Evolutionary conservation across 2,888 invertebrate genomes (phyloP).

Genomic region (Drosophila emarginata): DNA sequence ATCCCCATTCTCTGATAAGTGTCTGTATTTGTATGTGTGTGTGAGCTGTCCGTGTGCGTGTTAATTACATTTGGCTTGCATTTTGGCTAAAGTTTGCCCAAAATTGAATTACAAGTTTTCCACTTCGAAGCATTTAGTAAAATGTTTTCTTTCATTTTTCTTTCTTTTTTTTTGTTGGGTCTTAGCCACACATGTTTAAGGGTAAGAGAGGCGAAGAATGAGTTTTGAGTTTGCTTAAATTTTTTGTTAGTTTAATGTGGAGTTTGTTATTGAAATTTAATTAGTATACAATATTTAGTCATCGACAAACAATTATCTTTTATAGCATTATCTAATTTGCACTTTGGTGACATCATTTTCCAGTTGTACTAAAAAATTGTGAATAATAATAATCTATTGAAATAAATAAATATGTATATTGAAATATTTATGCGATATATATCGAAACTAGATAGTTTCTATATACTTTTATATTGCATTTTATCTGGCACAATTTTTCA

Average conservation of each 20-base stretch:
- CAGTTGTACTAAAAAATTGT: no score
- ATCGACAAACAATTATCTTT: no score
- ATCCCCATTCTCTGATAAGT: background rate
- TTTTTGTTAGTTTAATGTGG: slow-evolving; percentile 8
- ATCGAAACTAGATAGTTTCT: no score
- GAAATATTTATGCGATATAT: no score
- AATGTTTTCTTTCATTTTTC: slow-evolving; percentile 36
- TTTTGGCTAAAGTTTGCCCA: slow-evolving; percentile 62
- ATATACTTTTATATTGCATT: slow-evolving; percentile 25
- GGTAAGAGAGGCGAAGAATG: background rate
- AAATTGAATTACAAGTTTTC: slow-evolving; percentile 76
- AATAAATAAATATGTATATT: no score
- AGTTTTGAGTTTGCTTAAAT: slow-evolving; percentile 15
- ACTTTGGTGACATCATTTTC: no score
- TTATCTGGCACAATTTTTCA: slow-evolving; percentile 27
- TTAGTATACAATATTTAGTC: no score
- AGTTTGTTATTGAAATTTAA: no score
- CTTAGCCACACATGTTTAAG: slow-evolving; percentile 57
- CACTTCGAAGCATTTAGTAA: slow-evolving; percentile 61
- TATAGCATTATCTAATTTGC: no score
- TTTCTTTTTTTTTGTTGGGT: slow-evolving; percentile 21
- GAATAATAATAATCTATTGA: no score
- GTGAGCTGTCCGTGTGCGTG: slow-evolving; percentile 48
- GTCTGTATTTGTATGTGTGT: slow-evolving; percentile 4
- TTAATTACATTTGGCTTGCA: slow-evolving; percentile 75